Evolutionary conservation across 2,888 invertebrate genomes (phyloP).

Genomic region (Tetragonula carbonaria): DNA sequence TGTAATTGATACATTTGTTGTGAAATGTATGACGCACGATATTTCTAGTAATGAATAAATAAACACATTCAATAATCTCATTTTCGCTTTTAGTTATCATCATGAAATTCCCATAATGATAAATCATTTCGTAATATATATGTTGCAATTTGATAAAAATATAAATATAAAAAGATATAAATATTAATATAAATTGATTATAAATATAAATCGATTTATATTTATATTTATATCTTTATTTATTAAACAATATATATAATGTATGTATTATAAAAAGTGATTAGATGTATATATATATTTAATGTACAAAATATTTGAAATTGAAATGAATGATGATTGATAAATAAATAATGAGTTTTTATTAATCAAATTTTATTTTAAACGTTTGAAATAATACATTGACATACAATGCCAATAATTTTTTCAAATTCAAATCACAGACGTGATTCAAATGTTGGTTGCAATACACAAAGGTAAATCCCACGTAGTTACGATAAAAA

Average conservation of each 20-base stretch:
- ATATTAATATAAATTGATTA: neutral
- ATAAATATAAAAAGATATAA: neutral
- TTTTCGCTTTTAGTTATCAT: neutral
- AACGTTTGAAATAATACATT: neutral
- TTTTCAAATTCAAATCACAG: slow-evolving; percentile 4
- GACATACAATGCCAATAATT: neutral
- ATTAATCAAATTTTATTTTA: neutral
- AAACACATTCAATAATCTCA: slow-evolving; percentile 37
- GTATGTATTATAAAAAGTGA: neutral
- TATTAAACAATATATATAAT: neutral
- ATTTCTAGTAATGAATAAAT: neutral
- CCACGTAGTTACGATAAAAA: neutral
- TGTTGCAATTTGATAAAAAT: neutral
- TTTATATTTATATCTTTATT: too few relatives aligned
- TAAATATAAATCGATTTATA: neutral
- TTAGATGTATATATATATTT: neutral
- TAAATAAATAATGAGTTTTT: neutral
- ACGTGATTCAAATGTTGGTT: slow-evolving; percentile 1
- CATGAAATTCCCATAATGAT: neutral
- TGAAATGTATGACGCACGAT: neutral
- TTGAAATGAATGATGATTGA: neutral
- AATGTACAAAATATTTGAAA: neutral
- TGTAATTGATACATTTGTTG: neutral
- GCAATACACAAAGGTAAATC: neutral
- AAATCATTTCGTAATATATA: neutral